These are phyloP conservation scores for Meleagris gallopavo DNA, from an alignment of 2,113 vertebrate species.

Conservation along the genomic window DNA sequence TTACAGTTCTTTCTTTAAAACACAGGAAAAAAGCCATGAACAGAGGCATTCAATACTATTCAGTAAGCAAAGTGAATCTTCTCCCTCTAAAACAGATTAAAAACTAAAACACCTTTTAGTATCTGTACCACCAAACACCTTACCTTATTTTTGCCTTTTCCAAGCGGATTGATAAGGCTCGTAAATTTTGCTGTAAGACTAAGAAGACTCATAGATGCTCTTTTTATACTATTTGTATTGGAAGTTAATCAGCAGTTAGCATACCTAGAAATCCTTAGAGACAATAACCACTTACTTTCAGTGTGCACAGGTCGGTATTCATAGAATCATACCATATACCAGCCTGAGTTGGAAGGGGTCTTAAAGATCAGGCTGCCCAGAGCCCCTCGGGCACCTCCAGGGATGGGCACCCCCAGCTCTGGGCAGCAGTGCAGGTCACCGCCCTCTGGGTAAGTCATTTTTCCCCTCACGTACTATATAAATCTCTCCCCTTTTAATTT, in stretches of 20 bases:
- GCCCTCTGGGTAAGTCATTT: too few relatives aligned
- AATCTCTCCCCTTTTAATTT: too few relatives aligned
- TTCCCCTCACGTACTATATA: too few relatives aligned
- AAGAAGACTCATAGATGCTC: rapidly evolving
- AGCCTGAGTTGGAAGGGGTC: too few relatives aligned
- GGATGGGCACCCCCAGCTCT: too few relatives aligned
- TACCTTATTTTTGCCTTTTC: neutral
- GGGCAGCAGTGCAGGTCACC: too few relatives aligned
- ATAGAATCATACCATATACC: neutral
- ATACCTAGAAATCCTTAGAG: rapidly evolving
- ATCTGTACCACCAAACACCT: neutral
- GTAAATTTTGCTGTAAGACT: rapidly evolving
- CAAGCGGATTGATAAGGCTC: rapidly evolving
- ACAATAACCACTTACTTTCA: rapidly evolving
- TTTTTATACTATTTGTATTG: rapidly evolving
- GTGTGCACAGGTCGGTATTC: rapidly evolving
- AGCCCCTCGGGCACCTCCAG: too few relatives aligned
- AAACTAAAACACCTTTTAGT: rapidly evolving
- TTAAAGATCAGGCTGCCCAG: too few relatives aligned
- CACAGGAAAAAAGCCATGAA: rapidly evolving
- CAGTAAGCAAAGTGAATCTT: neutral
- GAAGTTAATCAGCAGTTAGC: rapidly evolving
- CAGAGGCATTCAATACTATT: rapidly evolving
- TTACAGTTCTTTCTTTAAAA: neutral
- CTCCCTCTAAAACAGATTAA: neutral